A percentile compares a stretch with the other conserved stretches of the same genome.
phyloP scores from a whole-genome alignment of 1,140 invertebrate species.

The Pseudomyrmex flavicornis region DNA sequence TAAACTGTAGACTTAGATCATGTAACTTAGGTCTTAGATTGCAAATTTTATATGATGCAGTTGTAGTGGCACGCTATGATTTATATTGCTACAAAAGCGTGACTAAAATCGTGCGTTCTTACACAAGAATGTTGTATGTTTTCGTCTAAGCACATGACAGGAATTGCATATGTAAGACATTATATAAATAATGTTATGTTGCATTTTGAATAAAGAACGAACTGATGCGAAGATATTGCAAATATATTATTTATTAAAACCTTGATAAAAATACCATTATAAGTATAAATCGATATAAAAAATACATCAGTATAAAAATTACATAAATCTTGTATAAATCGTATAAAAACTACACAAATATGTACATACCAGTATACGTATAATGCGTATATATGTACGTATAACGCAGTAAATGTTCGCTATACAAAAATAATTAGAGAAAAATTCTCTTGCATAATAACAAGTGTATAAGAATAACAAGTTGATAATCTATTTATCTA shows the following conservation, averaged over 20 bases:
- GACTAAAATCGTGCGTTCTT: neutral
- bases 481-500: too few species aligned
- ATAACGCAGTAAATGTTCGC: too few species aligned
- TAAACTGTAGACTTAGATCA: neutral
- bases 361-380: too few species aligned
- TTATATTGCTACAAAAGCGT: slow-evolving; percentile 12
- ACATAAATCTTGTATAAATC: too few species aligned
- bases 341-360: too few species aligned
- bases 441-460: too few species aligned
- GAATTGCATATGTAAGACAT: slow-evolving; percentile 26
- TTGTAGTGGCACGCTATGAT: neutral
- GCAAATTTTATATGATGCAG: slow-evolving; percentile 30
- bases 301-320: too few species aligned
- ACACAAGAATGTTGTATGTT: slow-evolving; percentile 16
- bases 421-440: too few species aligned
- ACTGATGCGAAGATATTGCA: slow-evolving; percentile 5
- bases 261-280: neutral
- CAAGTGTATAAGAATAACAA: too few species aligned
- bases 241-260: slow-evolving; percentile 49
- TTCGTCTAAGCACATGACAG: neutral
- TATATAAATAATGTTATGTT: slow-evolving; percentile 45
- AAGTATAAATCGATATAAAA: too few species aligned
- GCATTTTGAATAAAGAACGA: slow-evolving; percentile 46
- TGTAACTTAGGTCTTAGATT: slow-evolving; percentile 3
- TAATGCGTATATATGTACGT: too few species aligned